Base-by-base conservation (phyloP, 2,888 invertebrate species). In the Cheiracanthium punctorium region DNA sequence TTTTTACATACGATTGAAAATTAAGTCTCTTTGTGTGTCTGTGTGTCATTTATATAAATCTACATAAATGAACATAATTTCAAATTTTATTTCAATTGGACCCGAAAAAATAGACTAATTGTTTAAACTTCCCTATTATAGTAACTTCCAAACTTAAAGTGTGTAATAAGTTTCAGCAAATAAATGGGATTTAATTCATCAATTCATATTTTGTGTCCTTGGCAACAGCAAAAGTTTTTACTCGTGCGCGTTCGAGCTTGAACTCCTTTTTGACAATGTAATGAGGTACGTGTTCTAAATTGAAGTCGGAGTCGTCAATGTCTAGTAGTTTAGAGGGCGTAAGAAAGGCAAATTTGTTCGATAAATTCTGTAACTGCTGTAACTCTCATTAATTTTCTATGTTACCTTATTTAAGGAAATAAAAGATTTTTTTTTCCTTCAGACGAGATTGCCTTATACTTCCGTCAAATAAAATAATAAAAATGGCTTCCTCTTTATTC, bases 321-420 rank as follows among this genome's bases (percentile, higher is more conserved):
- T 52, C 2, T n/a, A 52, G n/a, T 52, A 52, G 52, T 52, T 52
- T 52, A n/a, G 52, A 10, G 8, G 5, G 52, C 14, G 8, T 52
- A 52, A 52, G 52, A 52, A 52, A 52, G 52, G 52, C 52, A 52
- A 20, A 52, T 52, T 52, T 52, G 5, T n/a, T 52, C n/a, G 52
- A 10, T n/a, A 52, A 52, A 52, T 52, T 52, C 7, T 20, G 52
- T n/a, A 52, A n/a, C 5, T 52, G 52, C n/a, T 52, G 52, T 14
- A 52, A 52, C 52, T 52, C 52, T 52, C 24, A 52, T 52, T 7
- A 52, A 52, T 10, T 52, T 52, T 20, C 24, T 14, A 10, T 14
- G 12, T 52, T 52, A 52, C n/a, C 52, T 52, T 20, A 52, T 4
- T 0, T 52, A 52, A 2, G 8, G n/a, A 52, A 52, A n/a, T 0